Conservation (phyloP, 2,113 vertebrate genomes). For the Pholis gunnellus region DNA sequence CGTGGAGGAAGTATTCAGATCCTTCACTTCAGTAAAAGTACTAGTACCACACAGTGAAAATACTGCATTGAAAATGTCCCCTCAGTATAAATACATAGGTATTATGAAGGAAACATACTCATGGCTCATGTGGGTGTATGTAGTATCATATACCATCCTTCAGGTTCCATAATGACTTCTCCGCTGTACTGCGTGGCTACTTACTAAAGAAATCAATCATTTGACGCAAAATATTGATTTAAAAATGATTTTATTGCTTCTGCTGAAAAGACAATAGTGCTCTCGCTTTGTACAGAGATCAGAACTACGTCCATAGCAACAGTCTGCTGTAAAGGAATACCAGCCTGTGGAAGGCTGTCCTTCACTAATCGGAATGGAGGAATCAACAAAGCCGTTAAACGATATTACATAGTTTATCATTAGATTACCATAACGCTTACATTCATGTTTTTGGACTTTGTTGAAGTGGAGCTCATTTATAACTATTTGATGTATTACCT, state of each 20-base stretch:
- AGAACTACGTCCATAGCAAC: not conserved
- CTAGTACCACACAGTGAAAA: not conserved
- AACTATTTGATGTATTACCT: not conserved
- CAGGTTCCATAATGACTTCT: not conserved
- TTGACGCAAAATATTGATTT: no score
- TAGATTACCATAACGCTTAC: not conserved
- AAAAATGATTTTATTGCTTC: no score
- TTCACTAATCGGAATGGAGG: not conserved
- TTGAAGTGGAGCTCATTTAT: not conserved
- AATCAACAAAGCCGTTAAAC: not conserved
- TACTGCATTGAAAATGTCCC: not conserved
- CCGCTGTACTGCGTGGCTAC: no score
- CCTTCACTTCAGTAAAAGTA: not conserved
- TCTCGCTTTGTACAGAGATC: not conserved
- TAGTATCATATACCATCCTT: not conserved
- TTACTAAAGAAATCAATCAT: no score
- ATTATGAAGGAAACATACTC: not conserved
- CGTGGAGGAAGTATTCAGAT: conserved; percentile 10
- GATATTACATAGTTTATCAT: not conserved
- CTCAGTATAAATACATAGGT: not conserved
- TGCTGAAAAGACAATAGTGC: not conserved
- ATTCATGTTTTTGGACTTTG: not conserved
- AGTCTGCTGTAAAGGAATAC: not conserved
- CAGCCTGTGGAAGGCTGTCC: not conserved
- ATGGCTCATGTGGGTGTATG: not conserved